These are phyloP conservation scores for Lycorma delicatula DNA, from an alignment of 1,140 invertebrate species.

Conservation along the genomic window DNA sequence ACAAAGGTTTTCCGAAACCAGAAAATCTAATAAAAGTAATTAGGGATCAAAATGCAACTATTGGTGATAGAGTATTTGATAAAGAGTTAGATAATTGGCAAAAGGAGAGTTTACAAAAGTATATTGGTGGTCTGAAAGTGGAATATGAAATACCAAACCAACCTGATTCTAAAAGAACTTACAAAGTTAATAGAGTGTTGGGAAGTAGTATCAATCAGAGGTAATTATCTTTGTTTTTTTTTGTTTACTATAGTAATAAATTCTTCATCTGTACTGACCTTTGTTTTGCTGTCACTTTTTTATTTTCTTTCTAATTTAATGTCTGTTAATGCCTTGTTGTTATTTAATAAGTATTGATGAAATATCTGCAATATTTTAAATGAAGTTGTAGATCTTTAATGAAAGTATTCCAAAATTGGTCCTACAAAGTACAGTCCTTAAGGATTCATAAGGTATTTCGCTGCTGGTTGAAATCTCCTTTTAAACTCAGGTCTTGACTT, in stretches of 20 bases:
- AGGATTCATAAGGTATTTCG: too few species aligned
- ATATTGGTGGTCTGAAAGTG: slow-evolving; percentile 35
- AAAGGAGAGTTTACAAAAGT: slow-evolving; percentile 13
- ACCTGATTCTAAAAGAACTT: slow-evolving; percentile 37
- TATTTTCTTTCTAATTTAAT: not conserved
- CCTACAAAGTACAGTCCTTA: too few species aligned
- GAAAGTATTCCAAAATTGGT: too few species aligned
- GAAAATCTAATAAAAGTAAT: slow-evolving; percentile 1
- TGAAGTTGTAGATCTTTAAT: too few species aligned
- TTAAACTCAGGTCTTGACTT: too few species aligned
- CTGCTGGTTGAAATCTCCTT: too few species aligned
- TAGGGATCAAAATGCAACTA: too few species aligned
- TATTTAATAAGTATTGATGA: too few species aligned
- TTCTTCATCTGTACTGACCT: not conserved
- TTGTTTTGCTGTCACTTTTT: not conserved
- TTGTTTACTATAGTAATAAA: not conserved
- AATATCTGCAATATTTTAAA: too few species aligned
- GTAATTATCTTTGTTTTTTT: slow-evolving; percentile 1
- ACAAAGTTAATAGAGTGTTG: slow-evolving; percentile 44
- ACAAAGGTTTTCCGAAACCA: slow-evolving; percentile 54
- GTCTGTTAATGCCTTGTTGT: too few species aligned
- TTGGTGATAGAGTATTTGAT: too few species aligned
- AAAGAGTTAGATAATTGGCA: not conserved
- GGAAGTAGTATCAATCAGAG: slow-evolving; percentile 27
- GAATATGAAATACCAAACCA: slow-evolving; percentile 42